phyloP scores from a whole-genome alignment of 2,888 invertebrate genomes.

The Eupithecia centaureata region DNA sequence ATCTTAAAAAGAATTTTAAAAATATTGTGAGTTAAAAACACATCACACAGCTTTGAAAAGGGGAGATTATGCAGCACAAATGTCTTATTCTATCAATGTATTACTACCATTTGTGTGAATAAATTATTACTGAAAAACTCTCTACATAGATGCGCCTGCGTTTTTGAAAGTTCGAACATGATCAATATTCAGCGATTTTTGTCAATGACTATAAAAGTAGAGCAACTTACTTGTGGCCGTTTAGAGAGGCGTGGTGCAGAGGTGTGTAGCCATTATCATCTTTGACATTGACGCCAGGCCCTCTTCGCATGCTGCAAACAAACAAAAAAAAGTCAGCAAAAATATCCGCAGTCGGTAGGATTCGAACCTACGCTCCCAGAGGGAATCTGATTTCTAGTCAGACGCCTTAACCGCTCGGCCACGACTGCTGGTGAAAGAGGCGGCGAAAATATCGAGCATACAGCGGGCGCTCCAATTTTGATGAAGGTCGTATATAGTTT shows the following conservation, averaged over 20 bases:
- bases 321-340: constrained; percentile 46
- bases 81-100: too few species aligned
- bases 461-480: neutral
- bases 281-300: constrained; percentile 96
- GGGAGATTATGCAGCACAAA: too few species aligned
- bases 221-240: constrained; percentile 92
- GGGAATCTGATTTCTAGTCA: constrained; percentile 96
- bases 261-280: constrained; percentile 97
- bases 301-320: constrained; percentile 90
- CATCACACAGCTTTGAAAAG: too few species aligned
- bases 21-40: too few species aligned
- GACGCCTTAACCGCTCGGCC: constrained; percentile 95
- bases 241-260: constrained; percentile 96
- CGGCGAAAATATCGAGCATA: constrained; percentile 47
- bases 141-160: too few species aligned
- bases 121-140: too few species aligned
- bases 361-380: constrained; percentile 96
- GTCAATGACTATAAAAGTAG: neutral
- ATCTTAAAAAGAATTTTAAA: too few species aligned
- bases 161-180: neutral
- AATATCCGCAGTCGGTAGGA: constrained; percentile 91
- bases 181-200: neutral
- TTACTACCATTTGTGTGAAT: too few species aligned
- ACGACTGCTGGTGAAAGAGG: constrained; percentile 84
- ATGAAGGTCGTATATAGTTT: neutral